Evolutionary conservation across 2,797 vertebrate genomes (phyloP).

Genomic region (Cyclura pinguis): DNA sequence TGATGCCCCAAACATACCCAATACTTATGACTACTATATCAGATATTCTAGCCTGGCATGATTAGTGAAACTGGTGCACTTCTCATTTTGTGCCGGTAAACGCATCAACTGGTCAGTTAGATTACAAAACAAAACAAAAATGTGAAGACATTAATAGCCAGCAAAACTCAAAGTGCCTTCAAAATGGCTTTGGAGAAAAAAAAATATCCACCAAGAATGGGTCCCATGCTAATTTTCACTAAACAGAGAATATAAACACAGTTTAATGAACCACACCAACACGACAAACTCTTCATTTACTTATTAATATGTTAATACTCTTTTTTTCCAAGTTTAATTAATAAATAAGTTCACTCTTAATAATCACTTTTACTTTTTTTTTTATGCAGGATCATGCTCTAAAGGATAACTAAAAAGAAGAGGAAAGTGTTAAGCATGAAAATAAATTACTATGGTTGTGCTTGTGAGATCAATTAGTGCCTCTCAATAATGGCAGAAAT

Average conservation of each 20-base stretch:
- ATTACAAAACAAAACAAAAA: not conserved
- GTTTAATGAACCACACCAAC: not conserved
- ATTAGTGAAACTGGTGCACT: slow-evolving; percentile 28
- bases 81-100: slow-evolving; percentile 55
- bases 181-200: slow-evolving; percentile 11
- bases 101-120: not conserved
- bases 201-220: not conserved
- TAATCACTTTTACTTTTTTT: slow-evolving; percentile 48
- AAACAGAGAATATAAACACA: not conserved
- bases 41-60: slow-evolving; percentile 17
- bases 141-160: not conserved
- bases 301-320: not conserved
- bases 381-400: slow-evolving; percentile 70
- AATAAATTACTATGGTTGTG: slow-evolving; percentile 80
- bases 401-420: slow-evolving; percentile 76
- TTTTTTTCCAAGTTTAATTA: not conserved
- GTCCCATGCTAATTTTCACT: not conserved
- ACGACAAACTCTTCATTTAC: not conserved
- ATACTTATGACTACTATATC: slow-evolving; percentile 29
- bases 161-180: slow-evolving; percentile 34
- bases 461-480: slow-evolving; percentile 82
- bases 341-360: slow-evolving; percentile 48
- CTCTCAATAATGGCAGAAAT: slow-evolving; percentile 82
- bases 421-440: slow-evolving; percentile 83
- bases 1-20: not conserved